phyloP scores from a whole-genome alignment of 2,797 vertebrate species.

The Syngnathus rostellatus region DNA sequence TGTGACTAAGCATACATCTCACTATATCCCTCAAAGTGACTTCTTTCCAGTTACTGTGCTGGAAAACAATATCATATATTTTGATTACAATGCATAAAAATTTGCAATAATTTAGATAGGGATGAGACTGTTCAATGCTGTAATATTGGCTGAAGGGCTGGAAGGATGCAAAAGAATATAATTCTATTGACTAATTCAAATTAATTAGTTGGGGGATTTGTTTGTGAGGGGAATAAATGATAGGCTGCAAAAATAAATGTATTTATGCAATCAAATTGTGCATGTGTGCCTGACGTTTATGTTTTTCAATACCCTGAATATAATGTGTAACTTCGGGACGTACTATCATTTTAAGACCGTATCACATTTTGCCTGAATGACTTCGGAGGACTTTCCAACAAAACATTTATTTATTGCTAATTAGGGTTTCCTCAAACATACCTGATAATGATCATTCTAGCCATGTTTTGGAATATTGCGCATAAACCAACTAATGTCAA shows the following conservation, averaged over 20 bases:
- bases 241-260: not conserved
- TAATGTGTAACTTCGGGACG: not conserved
- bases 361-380: not conserved
- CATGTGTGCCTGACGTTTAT: not conserved
- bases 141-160: not conserved
- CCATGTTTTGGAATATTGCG: conserved; percentile 19
- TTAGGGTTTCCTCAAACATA: not conserved
- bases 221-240: not conserved
- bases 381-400: not conserved
- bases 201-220: not conserved
- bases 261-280: not conserved
- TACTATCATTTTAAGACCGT: not conserved
- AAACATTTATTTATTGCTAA: not conserved
- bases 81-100: not conserved
- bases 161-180: not conserved
- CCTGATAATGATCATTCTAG: not conserved
- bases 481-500: conserved; percentile 4
- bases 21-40: not conserved
- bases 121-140: not conserved
- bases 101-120: not conserved
- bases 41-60: not conserved
- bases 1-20: not conserved
- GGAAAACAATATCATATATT: not conserved
- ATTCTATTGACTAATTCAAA: not conserved
- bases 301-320: not conserved